Conservation (phyloP, 2,888 invertebrate genomes). For the Hydrotaea cyrtoneurina region DNA sequence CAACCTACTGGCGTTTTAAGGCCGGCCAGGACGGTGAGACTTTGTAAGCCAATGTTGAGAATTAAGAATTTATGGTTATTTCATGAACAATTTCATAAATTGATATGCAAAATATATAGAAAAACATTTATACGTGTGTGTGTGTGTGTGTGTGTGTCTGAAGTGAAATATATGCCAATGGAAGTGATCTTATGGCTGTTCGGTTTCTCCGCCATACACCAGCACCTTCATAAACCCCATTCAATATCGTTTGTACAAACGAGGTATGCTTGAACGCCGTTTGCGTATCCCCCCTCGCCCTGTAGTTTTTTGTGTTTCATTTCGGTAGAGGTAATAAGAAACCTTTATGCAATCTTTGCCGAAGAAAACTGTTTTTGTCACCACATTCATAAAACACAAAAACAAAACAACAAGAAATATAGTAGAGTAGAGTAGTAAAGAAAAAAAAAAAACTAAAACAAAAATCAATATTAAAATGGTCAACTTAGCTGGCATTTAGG, state of each 20-base stretch:
- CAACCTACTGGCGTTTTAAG: background rate
- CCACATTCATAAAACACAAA: conserved; percentile 47
- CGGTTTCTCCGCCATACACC: background rate
- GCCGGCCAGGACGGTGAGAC: background rate
- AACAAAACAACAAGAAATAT: background rate
- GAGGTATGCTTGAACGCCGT: background rate
- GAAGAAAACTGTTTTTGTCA: conserved; percentile 53
- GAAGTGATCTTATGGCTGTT: conserved; percentile 35
- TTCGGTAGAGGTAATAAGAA: conserved; percentile 52
- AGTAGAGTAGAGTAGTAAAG: conserved; percentile 42
- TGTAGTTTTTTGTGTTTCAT: conserved; percentile 17
- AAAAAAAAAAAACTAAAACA: background rate
- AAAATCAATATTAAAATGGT: conserved; percentile 57
- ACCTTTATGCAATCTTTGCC: conserved; percentile 61
- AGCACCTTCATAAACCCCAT: background rate
- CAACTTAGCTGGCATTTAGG: conserved; percentile 7
- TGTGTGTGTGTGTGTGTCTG: background rate
- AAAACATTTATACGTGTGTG: conserved; percentile 16
- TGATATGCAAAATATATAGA: conserved; percentile 63
- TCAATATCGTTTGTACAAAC: conserved; percentile 30
- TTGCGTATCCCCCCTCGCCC: too few species aligned
- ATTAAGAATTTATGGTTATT: conserved; percentile 74
- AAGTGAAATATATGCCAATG: conserved; percentile 37
- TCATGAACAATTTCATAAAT: conserved; percentile 74
- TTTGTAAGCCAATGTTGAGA: conserved; percentile 39